A percentile compares a stretch with the other conserved stretches of the same genome.
phyloP scores from a whole-genome alignment of 92 coral and sea anemone genomes.

The Paramuricea clavata region DNA sequence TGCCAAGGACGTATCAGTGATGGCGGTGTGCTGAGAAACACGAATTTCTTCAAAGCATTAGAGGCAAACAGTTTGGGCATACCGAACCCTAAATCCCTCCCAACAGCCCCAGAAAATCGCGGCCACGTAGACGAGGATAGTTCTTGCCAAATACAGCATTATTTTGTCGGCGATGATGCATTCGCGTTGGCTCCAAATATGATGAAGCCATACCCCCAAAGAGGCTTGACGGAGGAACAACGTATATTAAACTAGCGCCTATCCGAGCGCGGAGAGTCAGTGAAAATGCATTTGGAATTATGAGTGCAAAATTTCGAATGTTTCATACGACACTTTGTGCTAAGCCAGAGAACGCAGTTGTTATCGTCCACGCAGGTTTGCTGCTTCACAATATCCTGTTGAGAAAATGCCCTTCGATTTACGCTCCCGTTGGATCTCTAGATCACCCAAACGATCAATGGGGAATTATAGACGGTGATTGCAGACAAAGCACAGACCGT shows the following conservation, averaged over 20 bases:
- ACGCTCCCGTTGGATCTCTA: conserved; percentile 63
- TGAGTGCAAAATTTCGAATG: conserved; percentile 32
- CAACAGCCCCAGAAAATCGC: conserved; percentile 15
- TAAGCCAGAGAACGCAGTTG: conserved; percentile 6
- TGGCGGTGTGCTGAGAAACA: conserved; percentile 72
- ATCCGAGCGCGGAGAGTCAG: conserved; percentile 66
- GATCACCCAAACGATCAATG: conserved; percentile 41
- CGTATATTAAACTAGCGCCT: conserved; percentile 52
- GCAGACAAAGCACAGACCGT: conserved; percentile 35
- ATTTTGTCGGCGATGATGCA: conserved; percentile 36
- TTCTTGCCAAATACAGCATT: background rate
- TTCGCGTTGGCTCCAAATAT: conserved; percentile 23
- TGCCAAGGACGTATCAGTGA: conserved; percentile 80
- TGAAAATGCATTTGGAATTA: conserved; percentile 66
- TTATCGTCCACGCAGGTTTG: background rate
- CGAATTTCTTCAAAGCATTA: conserved; percentile 66
- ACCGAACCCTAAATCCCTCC: conserved; percentile 4
- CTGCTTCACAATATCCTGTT: background rate
- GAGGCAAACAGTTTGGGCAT: conserved; percentile 11
- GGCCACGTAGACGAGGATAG: conserved; percentile 3
- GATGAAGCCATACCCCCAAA: conserved; percentile 7
- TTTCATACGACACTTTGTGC: conserved; percentile 9
- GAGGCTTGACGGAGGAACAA: conserved; percentile 33
- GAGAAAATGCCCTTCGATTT: conserved; percentile 44
- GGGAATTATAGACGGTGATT: conserved; percentile 14